phyloP scores from a whole-genome alignment of 2,113 vertebrate genomes.

The Pseudonaja textilis region DNA sequence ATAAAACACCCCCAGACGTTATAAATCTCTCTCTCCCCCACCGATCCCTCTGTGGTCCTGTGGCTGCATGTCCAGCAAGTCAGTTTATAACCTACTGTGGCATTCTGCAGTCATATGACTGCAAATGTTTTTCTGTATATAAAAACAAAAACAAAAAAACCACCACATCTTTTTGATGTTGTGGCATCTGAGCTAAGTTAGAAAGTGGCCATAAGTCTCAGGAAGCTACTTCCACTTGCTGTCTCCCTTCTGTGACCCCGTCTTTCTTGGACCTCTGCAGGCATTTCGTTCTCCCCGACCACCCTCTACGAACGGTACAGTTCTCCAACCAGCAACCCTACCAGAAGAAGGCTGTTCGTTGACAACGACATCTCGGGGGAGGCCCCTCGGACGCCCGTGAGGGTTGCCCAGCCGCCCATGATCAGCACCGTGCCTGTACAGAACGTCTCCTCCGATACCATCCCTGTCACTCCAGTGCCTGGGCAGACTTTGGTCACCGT shows the following conservation, averaged over 20 bases:
- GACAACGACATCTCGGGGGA: slow-evolving; percentile 61
- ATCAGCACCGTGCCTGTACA: slow-evolving; percentile 71
- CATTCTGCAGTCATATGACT: background rate
- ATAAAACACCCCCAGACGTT: too few species aligned
- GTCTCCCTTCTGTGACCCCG: background rate
- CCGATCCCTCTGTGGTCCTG: background rate
- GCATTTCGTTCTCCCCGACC: slow-evolving; percentile 63
- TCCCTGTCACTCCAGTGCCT: slow-evolving; percentile 74
- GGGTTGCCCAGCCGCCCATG: slow-evolving; percentile 63
- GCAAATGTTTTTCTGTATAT: background rate
- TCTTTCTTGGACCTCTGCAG: slow-evolving; percentile 28
- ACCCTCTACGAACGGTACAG: slow-evolving; percentile 81
- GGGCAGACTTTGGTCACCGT: slow-evolving; percentile 88
- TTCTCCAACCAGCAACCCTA: slow-evolving; percentile 75
- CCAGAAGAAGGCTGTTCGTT: slow-evolving; percentile 74
- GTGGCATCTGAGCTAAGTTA: background rate
- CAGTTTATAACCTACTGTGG: background rate
- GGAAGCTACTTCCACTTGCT: background rate
- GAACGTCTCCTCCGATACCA: slow-evolving; percentile 65
- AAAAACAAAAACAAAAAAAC: too few species aligned
- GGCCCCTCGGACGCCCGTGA: slow-evolving; percentile 30
- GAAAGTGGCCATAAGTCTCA: background rate
- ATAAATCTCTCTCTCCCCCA: too few species aligned
- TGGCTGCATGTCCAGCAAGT: background rate
- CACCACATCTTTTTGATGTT: too few species aligned